Base-by-base conservation (phyloP, 2,888 invertebrate species). In the Peribatodes rhomboidaria region DNA sequence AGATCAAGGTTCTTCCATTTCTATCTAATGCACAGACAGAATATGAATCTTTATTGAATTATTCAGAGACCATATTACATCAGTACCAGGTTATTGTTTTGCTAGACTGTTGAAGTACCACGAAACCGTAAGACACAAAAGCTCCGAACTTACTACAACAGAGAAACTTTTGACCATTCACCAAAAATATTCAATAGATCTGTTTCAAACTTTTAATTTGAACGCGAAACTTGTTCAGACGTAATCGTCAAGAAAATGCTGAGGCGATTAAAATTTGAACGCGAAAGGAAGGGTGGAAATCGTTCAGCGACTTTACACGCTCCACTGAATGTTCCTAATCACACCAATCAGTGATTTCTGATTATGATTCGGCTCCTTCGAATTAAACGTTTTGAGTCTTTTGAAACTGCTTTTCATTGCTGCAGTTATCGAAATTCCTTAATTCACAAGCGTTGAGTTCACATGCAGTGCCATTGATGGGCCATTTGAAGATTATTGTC, bases 191-290 rank as follows among this genome's bases (percentile, higher is more conserved):
- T 22, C 57, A 47, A 57, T 47, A 37, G 49, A 58, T 58, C 16
- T 58, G 39, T 67, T 65, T 58, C 67, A 54, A 37, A 65, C 39
- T 65, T 61, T 59, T 53, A 61, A 65, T 61, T 61, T 52, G 46
- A 35, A 46, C 61, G 58, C 18, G 44, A 65, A 61, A 58, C 59
- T 61, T 61, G 31, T 27, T 52, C 46, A 44, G 58, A 60, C 50
- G 65, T 61, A 61, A 59, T 71, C 58, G 65, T 64, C 47, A 59
- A 70, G 67, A 63, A 71, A 67, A 65, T 70, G 65, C 46, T 54
- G 44, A 66, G 35, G 54, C 44, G 61, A 58, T 66, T 54, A 58
- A 57, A 66, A 54, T 58, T 54, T 42, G 27, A 14, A 14, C 50
- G 41, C 8, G 16, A 44, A 33, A 2, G 33, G 42, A 61, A 54